phyloP scores from a whole-genome alignment of 2,888 invertebrate species.

The Steromphala cineraria region DNA sequence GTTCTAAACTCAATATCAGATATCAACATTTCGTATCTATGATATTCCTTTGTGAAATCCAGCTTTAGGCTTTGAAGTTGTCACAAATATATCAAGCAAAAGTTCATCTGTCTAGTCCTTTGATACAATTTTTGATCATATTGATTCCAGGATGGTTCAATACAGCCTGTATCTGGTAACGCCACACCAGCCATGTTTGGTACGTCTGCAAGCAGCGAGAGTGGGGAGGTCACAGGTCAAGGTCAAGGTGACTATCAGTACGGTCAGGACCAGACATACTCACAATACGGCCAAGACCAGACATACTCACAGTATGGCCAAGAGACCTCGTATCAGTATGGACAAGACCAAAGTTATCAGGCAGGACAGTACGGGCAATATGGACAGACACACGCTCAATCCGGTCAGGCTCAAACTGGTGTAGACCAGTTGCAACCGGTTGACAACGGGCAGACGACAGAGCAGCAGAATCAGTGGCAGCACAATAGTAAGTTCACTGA shows the following conservation, averaged over 20 bases:
- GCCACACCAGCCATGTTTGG: constrained; percentile 60
- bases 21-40: no score
- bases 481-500: no score
- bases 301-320: constrained; percentile 19
- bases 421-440: constrained; percentile 27
- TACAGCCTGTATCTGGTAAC: constrained; percentile 64
- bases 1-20: no score
- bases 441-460: constrained; percentile 19
- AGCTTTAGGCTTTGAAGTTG: no score
- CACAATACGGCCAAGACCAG: not conserved
- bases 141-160: constrained; percentile 63
- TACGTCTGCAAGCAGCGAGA: constrained; percentile 67
- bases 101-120: not conserved
- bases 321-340: constrained; percentile 1
- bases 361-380: constrained; percentile 22
- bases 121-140: not conserved
- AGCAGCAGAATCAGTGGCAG: not conserved
- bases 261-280: constrained; percentile 23
- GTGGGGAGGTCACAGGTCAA: constrained; percentile 63
- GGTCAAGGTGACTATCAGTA: constrained; percentile 23
- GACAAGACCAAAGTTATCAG: constrained; percentile 7
- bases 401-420: constrained; percentile 2
- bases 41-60: no score
- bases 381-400: constrained; percentile 13
- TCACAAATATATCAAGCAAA: no score